phyloP scores from a whole-genome alignment of 2,888 invertebrate species.

The Athetis lepigone region DNA sequence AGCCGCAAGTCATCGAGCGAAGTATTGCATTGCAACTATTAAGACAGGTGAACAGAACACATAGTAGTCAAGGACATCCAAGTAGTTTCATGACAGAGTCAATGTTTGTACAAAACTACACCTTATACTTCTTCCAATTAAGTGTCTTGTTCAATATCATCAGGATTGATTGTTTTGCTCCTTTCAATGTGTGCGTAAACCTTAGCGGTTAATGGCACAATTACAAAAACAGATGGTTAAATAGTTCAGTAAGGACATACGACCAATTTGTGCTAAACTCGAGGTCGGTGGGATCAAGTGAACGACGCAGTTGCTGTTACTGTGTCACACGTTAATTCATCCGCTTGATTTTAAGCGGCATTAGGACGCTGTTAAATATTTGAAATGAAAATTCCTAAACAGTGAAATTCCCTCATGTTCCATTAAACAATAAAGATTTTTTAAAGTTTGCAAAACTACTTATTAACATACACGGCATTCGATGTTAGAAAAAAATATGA shows the following conservation, averaged over 20 bases:
- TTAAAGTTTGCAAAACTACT: background rate
- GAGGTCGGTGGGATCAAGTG: constrained; percentile 51
- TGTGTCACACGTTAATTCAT: constrained; percentile 26
- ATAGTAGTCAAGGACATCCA: too few relatives aligned
- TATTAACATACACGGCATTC: background rate
- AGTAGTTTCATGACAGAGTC: background rate
- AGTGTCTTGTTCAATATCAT: background rate
- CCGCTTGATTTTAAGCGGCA: background rate
- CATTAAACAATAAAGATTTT: constrained; percentile 9
- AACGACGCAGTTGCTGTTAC: constrained; percentile 25
- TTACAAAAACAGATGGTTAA: constrained; percentile 13
- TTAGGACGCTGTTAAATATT: background rate
- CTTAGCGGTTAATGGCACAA: constrained; percentile 3
- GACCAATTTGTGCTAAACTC: constrained; percentile 39
- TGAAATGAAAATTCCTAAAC: constrained; percentile 12
- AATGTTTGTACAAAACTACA: background rate
- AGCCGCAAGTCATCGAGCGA: background rate
- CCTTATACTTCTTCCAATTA: background rate
- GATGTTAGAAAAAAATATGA: background rate
- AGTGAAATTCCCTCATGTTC: background rate
- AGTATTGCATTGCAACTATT: background rate
- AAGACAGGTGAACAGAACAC: too few relatives aligned
- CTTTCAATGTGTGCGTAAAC: background rate
- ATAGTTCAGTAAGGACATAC: constrained; percentile 8
- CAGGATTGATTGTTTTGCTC: background rate